Evolutionary conservation across 2,113 vertebrate species (phyloP), one percentile per base, ranked within the genome.

Genomic region (Emydocephalus ijimae): DNA sequence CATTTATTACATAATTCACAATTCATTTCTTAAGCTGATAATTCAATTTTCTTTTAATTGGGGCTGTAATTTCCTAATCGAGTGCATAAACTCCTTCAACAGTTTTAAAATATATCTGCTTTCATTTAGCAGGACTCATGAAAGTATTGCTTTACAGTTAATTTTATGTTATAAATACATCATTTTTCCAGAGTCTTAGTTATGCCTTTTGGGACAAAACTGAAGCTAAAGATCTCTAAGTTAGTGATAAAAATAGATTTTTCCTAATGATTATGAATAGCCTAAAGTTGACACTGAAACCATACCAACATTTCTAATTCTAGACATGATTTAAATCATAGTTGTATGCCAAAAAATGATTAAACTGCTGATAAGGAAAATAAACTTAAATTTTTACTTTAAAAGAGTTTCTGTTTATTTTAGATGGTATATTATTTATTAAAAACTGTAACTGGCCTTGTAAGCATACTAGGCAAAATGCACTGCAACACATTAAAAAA

Each of bases 71-170:
- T 94, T 93, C 55, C 92, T 89, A 74, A 69, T 1, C 9, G 90
- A 15, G 3, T 23, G 59, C 18, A 89, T 93, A 85, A 61, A 55
- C 59, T 85, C 90, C 26, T 92, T 45, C 18, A 21, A 43, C 39
- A 18, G 18, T 43, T 81, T n/a, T 86, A 93, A 95, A 89, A 23
- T 92, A 61, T 7, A 87, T 3, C 93, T 88, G 18, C 74, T 94
- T 95, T 34, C 52, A 92, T 74, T 93, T 59, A 92, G 14, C 69
- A 90, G 89, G 1, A n/a, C 91, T 94, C 39, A 93, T 15, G 89
- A 85, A 29, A 90, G 91, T 94, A 92, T 52, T 93, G 24, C 29
- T 39, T 93, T 64, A 92, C 94, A 94, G 92, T 89, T 89, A 11
- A 20, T 52, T 89, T 34, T 61, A 34, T 61, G 20, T 54, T 89